phyloP scores from a whole-genome alignment of 2,797 vertebrate genomes.

The Tamandua tetradactyla region DNA sequence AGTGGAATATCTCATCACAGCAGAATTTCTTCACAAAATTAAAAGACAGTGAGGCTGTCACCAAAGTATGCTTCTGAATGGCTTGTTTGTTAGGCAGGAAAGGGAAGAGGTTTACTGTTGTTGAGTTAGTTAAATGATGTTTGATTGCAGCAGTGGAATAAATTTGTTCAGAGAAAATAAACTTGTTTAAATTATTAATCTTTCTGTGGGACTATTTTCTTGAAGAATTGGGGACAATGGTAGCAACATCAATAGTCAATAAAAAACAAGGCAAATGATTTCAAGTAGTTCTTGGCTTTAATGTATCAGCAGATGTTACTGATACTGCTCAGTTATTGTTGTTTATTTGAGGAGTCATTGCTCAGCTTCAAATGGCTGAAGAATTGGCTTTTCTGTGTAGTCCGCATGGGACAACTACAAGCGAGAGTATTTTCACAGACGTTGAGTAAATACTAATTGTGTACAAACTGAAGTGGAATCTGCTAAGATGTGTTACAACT shows the following conservation, averaged over 20 bases:
- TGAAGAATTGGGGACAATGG: background rate
- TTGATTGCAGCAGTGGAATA: background rate
- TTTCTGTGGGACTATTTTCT: background rate
- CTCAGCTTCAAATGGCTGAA: too few species aligned
- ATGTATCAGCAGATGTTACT: too few species aligned
- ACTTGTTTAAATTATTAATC: background rate
- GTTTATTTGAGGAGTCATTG: too few species aligned
- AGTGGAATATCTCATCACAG: background rate
- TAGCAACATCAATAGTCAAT: background rate
- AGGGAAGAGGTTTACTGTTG: background rate
- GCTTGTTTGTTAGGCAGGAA: background rate
- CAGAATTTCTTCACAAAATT: background rate
- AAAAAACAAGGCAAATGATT: background rate
- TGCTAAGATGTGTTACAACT: too few species aligned
- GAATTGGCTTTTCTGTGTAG: too few species aligned
- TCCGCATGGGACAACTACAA: too few species aligned
- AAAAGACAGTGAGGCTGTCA: background rate
- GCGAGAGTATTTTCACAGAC: too few species aligned
- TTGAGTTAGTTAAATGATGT: background rate
- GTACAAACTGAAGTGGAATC: too few species aligned
- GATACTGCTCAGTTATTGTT: too few species aligned
- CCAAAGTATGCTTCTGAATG: background rate
- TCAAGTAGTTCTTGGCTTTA: too few species aligned
- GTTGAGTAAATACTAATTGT: too few species aligned
- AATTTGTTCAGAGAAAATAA: background rate